Conservation (phyloP, 2,888 invertebrate genomes). For the Dolichopus griseipennis region DNA sequence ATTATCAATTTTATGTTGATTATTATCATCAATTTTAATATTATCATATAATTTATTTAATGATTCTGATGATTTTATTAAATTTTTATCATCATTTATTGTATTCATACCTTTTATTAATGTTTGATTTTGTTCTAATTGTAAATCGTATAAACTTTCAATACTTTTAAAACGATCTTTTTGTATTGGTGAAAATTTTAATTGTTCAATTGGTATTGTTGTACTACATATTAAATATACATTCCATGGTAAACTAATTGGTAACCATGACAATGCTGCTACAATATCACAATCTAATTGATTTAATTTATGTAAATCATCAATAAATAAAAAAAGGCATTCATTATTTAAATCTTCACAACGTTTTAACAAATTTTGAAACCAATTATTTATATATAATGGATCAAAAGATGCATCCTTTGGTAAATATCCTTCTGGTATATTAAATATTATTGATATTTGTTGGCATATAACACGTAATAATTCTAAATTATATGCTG, state of each 20-base stretch:
- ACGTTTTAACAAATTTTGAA: constrained; percentile 63
- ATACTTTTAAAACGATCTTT: constrained; percentile 62
- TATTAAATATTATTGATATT: constrained; percentile 68
- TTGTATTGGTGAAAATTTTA: constrained; percentile 66
- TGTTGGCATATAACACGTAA: constrained; percentile 74
- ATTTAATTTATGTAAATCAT: constrained; percentile 71
- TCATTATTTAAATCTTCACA: constrained; percentile 66
- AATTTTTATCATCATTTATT: neutral
- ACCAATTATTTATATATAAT: constrained; percentile 77
- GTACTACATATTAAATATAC: constrained; percentile 70
- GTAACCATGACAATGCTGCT: constrained; percentile 72
- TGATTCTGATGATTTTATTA: neutral
- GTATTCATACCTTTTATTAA: constrained; percentile 10
- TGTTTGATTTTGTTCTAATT: constrained; percentile 28
- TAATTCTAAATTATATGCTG: constrained; percentile 72
- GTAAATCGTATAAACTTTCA: constrained; percentile 46
- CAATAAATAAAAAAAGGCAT: constrained; percentile 65
- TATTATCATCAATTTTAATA: neutral
- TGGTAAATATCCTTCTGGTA: constrained; percentile 71
- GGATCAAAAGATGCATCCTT: constrained; percentile 80
- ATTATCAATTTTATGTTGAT: neutral
- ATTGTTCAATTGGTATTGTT: constrained; percentile 57
- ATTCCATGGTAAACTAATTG: constrained; percentile 70
- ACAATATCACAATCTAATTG: constrained; percentile 73
- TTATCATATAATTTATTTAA: neutral